Conservation (phyloP, 1,140 invertebrate genomes). For the Dolichoris vasculosae region DNA sequence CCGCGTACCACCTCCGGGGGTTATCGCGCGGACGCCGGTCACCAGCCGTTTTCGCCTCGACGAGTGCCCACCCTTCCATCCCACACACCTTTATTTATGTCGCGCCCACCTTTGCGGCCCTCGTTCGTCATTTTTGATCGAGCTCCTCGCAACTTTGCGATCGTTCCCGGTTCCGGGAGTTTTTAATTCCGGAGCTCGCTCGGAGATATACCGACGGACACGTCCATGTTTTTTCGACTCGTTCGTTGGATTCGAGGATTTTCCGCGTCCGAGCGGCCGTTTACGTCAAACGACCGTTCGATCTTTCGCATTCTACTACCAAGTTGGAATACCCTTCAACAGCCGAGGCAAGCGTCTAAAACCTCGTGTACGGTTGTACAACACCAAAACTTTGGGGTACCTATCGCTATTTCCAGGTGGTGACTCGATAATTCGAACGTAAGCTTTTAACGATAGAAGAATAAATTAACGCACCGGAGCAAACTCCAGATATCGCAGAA, state of each 20-base stretch:
- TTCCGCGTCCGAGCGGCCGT: no score
- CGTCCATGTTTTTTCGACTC: not conserved
- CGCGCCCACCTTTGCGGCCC: not conserved
- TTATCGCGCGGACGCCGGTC: not conserved
- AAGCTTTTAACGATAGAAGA: no score
- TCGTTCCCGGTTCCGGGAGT: not conserved
- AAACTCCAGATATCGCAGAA: no score
- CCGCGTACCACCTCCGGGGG: not conserved
- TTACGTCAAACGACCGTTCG: no score
- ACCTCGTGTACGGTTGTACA: not conserved
- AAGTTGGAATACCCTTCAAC: no score
- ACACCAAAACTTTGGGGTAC: not conserved
- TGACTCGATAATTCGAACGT: not conserved
- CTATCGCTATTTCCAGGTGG: not conserved
- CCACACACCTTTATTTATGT: slow-evolving; percentile 13
- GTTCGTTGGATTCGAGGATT: no score
- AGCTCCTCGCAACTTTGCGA: not conserved
- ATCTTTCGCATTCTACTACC: no score
- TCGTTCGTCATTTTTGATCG: slow-evolving; percentile 12
- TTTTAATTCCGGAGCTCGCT: not conserved
- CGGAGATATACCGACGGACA: not conserved
- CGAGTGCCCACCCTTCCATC: not conserved
- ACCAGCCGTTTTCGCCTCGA: slow-evolving; percentile 19
- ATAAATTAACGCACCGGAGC: no score
- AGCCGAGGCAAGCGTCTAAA: not conserved